These are phyloP conservation scores for Phania funesta DNA, from an alignment of 2,888 invertebrate species.

Conservation along the genomic window DNA sequence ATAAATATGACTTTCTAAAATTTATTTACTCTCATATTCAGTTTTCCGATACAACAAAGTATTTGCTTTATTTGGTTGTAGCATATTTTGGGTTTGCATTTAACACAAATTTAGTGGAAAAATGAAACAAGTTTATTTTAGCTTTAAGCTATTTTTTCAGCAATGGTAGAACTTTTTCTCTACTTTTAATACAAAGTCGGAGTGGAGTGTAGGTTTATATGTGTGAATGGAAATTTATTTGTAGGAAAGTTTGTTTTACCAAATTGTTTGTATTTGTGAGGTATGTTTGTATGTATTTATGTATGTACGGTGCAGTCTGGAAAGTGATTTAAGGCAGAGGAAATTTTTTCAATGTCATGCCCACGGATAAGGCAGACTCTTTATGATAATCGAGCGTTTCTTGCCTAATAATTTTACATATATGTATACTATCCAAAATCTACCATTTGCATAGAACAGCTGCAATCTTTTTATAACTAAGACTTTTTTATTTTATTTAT, in stretches of 20 bases:
- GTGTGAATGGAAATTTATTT: neutral
- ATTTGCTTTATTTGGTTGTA: neutral
- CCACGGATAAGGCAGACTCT: too few relatives aligned
- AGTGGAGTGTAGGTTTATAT: neutral
- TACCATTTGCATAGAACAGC: too few relatives aligned
- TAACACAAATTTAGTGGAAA: slow-evolving; percentile 57
- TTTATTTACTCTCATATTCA: too few relatives aligned
- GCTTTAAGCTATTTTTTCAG: slow-evolving; percentile 38
- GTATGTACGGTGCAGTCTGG: neutral
- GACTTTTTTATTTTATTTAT: too few relatives aligned
- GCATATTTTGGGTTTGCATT: slow-evolving; percentile 6
- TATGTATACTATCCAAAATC: too few relatives aligned
- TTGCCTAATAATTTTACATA: too few relatives aligned
- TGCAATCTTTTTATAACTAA: too few relatives aligned
- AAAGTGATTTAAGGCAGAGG: neutral
- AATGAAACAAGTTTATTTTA: slow-evolving; percentile 43
- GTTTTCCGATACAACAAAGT: neutral
- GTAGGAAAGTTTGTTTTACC: neutral
- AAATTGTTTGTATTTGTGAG: slow-evolving; percentile 3
- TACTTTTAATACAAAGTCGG: too few relatives aligned
- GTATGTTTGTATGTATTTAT: neutral
- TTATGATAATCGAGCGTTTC: too few relatives aligned
- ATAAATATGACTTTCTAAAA: too few relatives aligned
- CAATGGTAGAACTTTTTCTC: slow-evolving; percentile 26
- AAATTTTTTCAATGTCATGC: too few relatives aligned